phyloP scores from a whole-genome alignment of 2,888 invertebrate species.

The Therioaphis trifolii region DNA sequence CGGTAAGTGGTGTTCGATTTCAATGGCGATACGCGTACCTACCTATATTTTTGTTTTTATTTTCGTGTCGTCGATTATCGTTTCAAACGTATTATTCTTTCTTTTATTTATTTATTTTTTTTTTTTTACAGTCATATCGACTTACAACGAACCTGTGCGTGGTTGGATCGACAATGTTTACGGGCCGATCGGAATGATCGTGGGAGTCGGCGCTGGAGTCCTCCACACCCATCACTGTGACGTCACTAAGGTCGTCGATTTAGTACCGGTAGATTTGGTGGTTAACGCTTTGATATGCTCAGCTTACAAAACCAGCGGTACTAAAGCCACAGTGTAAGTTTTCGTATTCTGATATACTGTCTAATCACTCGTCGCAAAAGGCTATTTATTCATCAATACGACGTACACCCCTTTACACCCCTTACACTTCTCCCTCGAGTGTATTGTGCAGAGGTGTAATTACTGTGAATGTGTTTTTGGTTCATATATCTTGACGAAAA shows the following conservation, averaged over 20 bases:
- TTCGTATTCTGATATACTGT: background rate
- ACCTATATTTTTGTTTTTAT: background rate
- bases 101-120: no score
- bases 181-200: conserved; percentile 71
- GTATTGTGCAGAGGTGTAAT: no score
- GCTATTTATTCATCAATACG: no score
- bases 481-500: no score
- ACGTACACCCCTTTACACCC: no score
- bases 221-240: conserved; percentile 72
- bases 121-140: conserved; percentile 71
- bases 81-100: no score
- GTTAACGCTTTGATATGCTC: conserved; percentile 85
- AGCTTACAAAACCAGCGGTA: conserved; percentile 77
- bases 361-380: no score
- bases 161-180: conserved; percentile 94
- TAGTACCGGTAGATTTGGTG: conserved; percentile 86
- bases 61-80: background rate
- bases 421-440: background rate
- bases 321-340: conserved; percentile 23
- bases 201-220: conserved; percentile 82
- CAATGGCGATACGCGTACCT: no score
- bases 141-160: conserved; percentile 79
- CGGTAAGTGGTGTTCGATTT: conserved; percentile 71
- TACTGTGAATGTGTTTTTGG: no score
- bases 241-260: conserved; percentile 79